phyloP scores from a whole-genome alignment of 2,888 invertebrate species.

The Encarsia formosa region DNA sequence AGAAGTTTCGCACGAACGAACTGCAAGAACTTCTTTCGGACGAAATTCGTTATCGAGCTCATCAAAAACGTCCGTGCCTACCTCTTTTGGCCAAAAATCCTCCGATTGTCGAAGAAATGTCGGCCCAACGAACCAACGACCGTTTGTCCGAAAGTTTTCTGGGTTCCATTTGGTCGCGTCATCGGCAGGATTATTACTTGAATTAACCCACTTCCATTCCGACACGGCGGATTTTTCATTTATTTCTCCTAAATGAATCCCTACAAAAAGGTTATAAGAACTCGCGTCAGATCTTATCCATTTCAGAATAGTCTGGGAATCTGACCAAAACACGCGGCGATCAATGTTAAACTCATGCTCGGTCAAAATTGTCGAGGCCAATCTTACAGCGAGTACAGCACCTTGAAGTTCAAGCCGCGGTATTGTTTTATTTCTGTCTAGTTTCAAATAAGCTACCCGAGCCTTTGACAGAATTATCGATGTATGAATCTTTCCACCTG shows the following conservation, averaged over 20 bases:
- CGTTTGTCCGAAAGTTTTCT: neutral
- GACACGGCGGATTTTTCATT: neutral
- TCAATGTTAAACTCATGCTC: conserved; percentile 2
- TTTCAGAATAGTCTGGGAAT: neutral
- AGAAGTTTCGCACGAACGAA: neutral
- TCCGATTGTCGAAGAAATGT: neutral
- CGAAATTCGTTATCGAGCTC: neutral
- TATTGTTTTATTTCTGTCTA: too few relatives aligned
- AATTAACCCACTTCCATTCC: neutral
- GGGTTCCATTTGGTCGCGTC: neutral
- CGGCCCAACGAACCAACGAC: neutral
- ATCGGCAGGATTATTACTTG: too few relatives aligned
- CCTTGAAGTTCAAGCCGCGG: conserved; percentile 6
- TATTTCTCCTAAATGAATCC: conserved; percentile 1
- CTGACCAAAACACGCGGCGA: neutral
- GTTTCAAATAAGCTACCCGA: conserved; percentile 9
- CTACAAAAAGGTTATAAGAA: conserved; percentile 4
- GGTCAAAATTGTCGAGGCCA: neutral
- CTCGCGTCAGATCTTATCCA: conserved; percentile 1
- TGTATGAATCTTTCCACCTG: neutral
- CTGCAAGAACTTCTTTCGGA: neutral
- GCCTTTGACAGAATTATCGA: neutral
- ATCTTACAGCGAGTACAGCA: neutral
- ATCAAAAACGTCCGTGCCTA: too few relatives aligned
- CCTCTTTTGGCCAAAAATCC: neutral